phyloP scores from a whole-genome alignment of 2,888 invertebrate genomes.

The Oasisia sp. region DNA sequence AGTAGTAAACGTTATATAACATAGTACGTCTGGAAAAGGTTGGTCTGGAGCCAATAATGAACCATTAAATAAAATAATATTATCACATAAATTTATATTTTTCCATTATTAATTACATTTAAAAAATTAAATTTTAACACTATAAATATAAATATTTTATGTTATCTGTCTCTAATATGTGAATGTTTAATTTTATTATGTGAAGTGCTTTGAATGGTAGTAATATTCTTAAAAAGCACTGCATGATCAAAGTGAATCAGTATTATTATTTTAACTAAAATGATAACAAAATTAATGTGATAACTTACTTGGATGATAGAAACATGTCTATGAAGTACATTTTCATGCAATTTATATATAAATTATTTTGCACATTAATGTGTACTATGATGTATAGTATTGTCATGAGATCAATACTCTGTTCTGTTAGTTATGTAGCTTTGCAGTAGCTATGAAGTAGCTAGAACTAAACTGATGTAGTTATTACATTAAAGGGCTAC shows the following conservation, averaged over 20 bases:
- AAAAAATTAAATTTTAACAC: too few species aligned
- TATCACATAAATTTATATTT: neutral
- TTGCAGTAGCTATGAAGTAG: neutral
- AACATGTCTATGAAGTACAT: neutral
- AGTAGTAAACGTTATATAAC: too few species aligned
- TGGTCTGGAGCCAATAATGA: too few species aligned
- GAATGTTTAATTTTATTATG: too few species aligned
- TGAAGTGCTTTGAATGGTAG: too few species aligned
- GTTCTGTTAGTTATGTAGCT: neutral
- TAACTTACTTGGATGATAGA: neutral
- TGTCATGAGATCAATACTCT: neutral
- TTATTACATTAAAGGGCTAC: neutral
- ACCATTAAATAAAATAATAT: neutral
- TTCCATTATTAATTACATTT: too few species aligned
- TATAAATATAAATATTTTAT: too few species aligned
- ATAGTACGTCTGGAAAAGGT: too few species aligned
- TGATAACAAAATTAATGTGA: neutral
- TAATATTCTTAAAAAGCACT: too few species aligned
- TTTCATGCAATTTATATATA: neutral
- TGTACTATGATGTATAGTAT: neutral
- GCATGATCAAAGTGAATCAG: too few species aligned
- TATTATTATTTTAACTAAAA: neutral
- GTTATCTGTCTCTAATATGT: too few species aligned
- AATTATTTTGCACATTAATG: neutral
- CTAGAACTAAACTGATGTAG: neutral